phyloP scores from a whole-genome alignment of 2,888 invertebrate genomes.

The Myopa tessellatipennis region DNA sequence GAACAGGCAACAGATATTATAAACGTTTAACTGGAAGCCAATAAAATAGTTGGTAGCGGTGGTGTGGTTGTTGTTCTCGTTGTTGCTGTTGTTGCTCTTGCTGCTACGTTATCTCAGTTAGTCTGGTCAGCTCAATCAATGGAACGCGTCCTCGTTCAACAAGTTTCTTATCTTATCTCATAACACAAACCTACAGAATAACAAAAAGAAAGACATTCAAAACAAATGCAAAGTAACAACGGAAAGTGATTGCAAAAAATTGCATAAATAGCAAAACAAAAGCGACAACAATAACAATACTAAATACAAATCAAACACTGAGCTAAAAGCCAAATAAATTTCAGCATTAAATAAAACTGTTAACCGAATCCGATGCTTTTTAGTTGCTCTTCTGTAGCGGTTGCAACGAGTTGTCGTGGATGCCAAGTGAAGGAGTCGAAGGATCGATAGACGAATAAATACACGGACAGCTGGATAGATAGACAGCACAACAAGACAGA shows the following conservation, averaged over 20 bases:
- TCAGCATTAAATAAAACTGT: constrained; percentile 40
- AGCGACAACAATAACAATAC: background rate
- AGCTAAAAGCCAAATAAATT: constrained; percentile 25
- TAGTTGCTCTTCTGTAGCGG: constrained; percentile 58
- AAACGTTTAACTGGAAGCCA: background rate
- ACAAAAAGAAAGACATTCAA: constrained; percentile 15
- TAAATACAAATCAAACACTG: constrained; percentile 24
- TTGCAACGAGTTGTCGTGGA: constrained; percentile 56
- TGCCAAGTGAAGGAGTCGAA: background rate
- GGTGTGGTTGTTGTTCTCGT: background rate
- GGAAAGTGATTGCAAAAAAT: constrained; percentile 7
- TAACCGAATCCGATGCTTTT: constrained; percentile 56
- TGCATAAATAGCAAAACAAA: background rate
- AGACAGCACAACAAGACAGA: background rate
- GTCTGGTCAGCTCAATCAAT: background rate
- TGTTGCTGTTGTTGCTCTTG: background rate
- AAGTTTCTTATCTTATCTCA: constrained; percentile 40
- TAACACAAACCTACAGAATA: constrained; percentile 17
- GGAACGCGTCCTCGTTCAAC: constrained; percentile 8
- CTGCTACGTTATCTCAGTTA: background rate
- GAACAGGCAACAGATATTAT: background rate
- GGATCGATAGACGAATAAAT: background rate
- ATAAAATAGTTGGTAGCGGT: background rate
- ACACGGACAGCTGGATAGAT: background rate
- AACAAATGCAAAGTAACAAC: constrained; percentile 2